Evolutionary conservation across 2,113 vertebrate species (phyloP).

Genomic region (Antechinus stuartii): DNA sequence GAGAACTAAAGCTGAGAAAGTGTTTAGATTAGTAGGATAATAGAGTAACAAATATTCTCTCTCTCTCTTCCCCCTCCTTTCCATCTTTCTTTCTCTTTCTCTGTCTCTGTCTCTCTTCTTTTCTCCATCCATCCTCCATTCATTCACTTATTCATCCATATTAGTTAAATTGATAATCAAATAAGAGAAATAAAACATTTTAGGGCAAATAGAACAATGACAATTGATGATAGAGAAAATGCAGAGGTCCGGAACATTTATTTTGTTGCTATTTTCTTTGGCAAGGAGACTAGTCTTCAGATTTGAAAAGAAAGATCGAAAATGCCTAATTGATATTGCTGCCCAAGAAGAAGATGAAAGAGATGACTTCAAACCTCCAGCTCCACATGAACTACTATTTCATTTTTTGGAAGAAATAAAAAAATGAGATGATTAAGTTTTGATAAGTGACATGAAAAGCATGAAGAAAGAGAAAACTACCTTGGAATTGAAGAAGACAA

Average conservation of each 20-base stretch:
- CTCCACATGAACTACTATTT: not conserved
- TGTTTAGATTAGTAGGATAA: not conserved
- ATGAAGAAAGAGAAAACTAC: not conserved
- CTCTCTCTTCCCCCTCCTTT: not conserved
- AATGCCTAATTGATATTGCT: not conserved
- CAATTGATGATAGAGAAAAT: not conserved
- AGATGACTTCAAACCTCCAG: not conserved
- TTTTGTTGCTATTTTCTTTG: not conserved
- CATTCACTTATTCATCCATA: not conserved
- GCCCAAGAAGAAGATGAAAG: not conserved
- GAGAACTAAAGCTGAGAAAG: not conserved
- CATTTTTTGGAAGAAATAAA: not conserved
- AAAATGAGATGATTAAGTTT: not conserved
- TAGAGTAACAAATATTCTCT: not conserved
- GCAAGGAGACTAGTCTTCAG: not conserved
- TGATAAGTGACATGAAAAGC: not conserved
- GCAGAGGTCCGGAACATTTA: not conserved
- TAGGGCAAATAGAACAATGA: not conserved
- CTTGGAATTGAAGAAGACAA: not conserved
- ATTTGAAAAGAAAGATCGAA: not conserved
- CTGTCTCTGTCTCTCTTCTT: too few species aligned
- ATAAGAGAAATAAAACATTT: not conserved
- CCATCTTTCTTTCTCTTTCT: too few species aligned
- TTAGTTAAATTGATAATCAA: not conserved
- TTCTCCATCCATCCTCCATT: too few species aligned